Conservation (phyloP, 2,797 vertebrate species). For the Aselliscus stoliczkanus region DNA sequence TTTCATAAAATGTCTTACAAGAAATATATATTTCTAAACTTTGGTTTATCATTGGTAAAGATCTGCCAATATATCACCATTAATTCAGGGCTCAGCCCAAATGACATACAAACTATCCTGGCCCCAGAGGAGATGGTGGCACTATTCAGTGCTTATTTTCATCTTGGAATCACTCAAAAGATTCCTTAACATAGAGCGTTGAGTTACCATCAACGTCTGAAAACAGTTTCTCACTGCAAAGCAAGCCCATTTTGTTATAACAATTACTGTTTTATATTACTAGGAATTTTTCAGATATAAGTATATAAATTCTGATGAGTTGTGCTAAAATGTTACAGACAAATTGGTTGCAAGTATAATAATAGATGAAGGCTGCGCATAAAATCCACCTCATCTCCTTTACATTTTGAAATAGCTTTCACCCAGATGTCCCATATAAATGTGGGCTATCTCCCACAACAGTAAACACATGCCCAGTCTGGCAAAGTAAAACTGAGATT, state of each 20-base stretch:
- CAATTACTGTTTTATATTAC: neutral
- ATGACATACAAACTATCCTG: neutral
- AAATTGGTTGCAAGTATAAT: neutral
- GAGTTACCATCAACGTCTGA: neutral
- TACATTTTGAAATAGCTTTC: neutral
- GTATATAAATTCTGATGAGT: neutral
- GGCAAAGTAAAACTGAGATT: neutral
- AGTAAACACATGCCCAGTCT: neutral
- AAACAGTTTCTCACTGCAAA: neutral
- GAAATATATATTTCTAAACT: neutral
- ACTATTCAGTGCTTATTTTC: neutral
- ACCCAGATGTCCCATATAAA: neutral
- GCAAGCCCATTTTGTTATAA: neutral
- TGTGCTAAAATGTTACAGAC: neutral
- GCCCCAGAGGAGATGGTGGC: neutral
- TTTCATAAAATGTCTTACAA: neutral
- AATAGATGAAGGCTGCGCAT: neutral
- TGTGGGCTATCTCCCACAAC: neutral
- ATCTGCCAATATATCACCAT: neutral
- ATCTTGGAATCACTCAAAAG: neutral
- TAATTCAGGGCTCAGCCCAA: neutral
- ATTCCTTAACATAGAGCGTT: neutral
- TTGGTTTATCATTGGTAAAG: neutral
- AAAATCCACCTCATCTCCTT: neutral
- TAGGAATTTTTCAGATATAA: neutral